Percentiles rank a stretch among this genome's conserved stretches.
Conservation (phyloP, 2,113 vertebrate species). For the Myrmecophaga tridactyla region DNA sequence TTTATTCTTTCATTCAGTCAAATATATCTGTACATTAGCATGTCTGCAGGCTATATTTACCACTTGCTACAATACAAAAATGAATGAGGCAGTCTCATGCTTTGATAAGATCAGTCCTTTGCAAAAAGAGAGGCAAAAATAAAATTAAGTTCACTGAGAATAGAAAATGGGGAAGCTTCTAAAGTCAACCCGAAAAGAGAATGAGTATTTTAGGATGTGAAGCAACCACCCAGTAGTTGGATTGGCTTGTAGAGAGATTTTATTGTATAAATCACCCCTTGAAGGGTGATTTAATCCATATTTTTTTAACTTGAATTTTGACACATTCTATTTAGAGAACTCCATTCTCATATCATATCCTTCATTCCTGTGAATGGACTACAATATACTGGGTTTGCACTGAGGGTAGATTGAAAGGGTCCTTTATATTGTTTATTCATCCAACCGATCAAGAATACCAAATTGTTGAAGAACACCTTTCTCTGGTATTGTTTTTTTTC, state of each 20-base stretch:
- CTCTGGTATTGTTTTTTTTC: accelerated
- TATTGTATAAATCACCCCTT: background rate
- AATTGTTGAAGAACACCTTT: background rate
- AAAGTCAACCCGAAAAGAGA: background rate
- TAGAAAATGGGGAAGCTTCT: background rate
- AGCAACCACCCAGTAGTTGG: background rate
- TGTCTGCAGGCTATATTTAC: no score
- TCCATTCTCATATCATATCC: background rate
- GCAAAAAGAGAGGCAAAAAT: background rate
- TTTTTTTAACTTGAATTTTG: slow-evolving; percentile 12
- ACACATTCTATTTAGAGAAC: background rate
- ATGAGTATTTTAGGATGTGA: background rate
- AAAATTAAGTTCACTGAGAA: slow-evolving; percentile 6
- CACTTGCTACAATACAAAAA: background rate
- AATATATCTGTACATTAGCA: background rate
- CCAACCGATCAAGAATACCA: background rate
- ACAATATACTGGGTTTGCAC: background rate
- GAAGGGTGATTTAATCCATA: background rate
- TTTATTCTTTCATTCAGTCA: background rate
- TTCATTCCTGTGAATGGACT: background rate
- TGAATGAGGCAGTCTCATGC: background rate
- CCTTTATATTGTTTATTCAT: background rate
- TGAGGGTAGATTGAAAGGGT: accelerated
- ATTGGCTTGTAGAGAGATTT: background rate
- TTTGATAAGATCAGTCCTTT: background rate